These are phyloP conservation scores for Xiphophorus maculatus DNA, from an alignment of 2,113 vertebrate genomes.

Conservation along the genomic window DNA sequence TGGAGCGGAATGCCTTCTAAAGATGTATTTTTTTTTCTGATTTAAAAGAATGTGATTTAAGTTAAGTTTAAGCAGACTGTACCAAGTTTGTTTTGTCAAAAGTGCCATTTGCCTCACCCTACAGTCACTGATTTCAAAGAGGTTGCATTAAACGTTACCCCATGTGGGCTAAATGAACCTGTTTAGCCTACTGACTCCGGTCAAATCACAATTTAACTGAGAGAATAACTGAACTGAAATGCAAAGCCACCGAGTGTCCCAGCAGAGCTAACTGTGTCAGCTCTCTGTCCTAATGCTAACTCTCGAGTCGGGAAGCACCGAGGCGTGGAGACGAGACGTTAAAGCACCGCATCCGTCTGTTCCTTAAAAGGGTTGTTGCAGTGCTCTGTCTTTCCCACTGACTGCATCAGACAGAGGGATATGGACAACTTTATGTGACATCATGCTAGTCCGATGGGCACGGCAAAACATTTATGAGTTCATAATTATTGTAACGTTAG, in stretches of 20 bases:
- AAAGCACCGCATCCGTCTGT: neutral
- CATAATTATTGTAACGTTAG: neutral
- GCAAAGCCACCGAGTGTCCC: neutral
- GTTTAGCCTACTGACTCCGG: neutral
- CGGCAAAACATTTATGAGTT: neutral
- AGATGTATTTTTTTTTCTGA: constrained; percentile 1
- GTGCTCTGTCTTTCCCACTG: neutral
- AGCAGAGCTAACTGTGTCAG: neutral
- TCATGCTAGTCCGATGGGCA: neutral
- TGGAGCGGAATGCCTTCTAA: constrained; percentile 3
- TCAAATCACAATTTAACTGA: neutral
- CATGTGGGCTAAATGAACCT: too few species aligned
- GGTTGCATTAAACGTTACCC: too few species aligned
- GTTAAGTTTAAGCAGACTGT: too few species aligned
- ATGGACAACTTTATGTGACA: neutral
- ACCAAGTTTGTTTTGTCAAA: too few species aligned
- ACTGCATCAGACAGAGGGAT: neutral
- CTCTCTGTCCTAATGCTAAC: neutral
- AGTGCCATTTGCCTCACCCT: too few species aligned
- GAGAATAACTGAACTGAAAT: neutral
- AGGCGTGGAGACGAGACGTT: neutral
- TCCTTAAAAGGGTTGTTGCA: neutral
- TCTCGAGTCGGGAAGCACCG: neutral
- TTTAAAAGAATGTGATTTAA: neutral
- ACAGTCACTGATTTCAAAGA: too few species aligned